Evolutionary conservation across 2,113 vertebrate species (phyloP).

Genomic region (Gobiocypris rarus): DNA sequence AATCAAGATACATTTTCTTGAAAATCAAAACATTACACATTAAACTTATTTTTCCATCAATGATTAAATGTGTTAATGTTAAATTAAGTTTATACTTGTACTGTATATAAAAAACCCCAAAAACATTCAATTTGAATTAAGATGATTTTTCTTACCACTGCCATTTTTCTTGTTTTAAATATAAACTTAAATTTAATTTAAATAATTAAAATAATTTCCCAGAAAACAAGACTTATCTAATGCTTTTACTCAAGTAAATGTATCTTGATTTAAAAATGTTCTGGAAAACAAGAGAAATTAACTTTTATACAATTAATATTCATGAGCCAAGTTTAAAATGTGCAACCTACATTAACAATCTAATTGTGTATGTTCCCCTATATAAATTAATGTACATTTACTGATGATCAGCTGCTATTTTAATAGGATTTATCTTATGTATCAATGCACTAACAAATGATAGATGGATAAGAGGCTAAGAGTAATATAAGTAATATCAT

Average conservation of each 20-base stretch:
- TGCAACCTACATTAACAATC: not conserved
- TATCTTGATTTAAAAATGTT: not conserved
- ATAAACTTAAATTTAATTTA: not conserved
- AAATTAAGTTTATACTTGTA: no score
- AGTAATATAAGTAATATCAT: no score
- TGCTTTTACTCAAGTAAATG: not conserved
- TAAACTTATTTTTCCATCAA: no score
- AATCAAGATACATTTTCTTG: no score
- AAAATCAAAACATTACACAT: no score
- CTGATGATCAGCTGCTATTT: not conserved
- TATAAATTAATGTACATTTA: no score
- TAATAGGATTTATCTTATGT: not conserved
- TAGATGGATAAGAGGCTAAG: not conserved
- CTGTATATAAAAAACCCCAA: no score
- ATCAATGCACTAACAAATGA: not conserved
- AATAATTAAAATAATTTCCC: not conserved
- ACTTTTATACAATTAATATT: not conserved
- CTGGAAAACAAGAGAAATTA: not conserved
- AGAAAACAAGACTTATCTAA: not conserved
- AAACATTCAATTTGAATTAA: no score
- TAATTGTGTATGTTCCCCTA: not conserved
- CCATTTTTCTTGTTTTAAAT: not conserved
- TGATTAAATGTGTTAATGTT: no score
- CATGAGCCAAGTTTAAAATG: not conserved
- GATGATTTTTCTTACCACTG: no score